Conservation (phyloP, 1,140 invertebrate species). For the Delia radicum region DNA sequence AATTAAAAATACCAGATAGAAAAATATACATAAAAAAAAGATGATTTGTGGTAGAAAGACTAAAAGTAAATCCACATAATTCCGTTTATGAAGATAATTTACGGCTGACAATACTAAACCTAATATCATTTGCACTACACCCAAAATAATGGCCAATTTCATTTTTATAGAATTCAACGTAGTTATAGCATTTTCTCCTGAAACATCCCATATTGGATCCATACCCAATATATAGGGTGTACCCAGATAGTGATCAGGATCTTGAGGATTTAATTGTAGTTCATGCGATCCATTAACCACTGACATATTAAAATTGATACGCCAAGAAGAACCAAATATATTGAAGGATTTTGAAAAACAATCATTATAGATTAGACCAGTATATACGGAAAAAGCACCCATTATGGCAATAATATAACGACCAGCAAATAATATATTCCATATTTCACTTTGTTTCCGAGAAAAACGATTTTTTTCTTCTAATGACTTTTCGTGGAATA, state of each 20-base stretch:
- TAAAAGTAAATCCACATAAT: conserved; percentile 76
- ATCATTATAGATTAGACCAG: conserved; percentile 96
- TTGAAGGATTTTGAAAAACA: conserved; percentile 92
- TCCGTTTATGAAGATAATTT: conserved; percentile 84
- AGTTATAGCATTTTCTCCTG: conserved; percentile 91
- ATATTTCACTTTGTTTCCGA: conserved; percentile 86
- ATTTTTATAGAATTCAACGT: conserved; percentile 98
- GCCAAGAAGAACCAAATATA: conserved; percentile 87
- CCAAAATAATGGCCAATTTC: conserved; percentile 96
- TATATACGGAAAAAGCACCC: conserved; percentile 96
- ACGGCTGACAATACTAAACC: conserved; percentile 85
- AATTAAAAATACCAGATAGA: conserved; percentile 89
- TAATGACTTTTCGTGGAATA: conserved; percentile 71
- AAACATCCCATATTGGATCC: conserved; percentile 85
- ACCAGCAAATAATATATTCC: conserved; percentile 93
- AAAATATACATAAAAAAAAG: conserved; percentile 86
- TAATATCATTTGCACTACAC: conserved; percentile 95
- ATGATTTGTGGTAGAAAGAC: conserved; percentile 92
- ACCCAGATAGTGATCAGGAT: conserved; percentile 59
- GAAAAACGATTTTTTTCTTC: conserved; percentile 67
- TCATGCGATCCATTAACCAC: conserved; percentile 54
- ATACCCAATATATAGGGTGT: conserved; percentile 54
- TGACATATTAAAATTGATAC: conserved; percentile 67
- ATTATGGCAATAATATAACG: conserved; percentile 96
- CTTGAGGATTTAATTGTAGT: conserved; percentile 76